Conservation (phyloP, 2,113 vertebrate species). For the Rutilus rutilus region DNA sequence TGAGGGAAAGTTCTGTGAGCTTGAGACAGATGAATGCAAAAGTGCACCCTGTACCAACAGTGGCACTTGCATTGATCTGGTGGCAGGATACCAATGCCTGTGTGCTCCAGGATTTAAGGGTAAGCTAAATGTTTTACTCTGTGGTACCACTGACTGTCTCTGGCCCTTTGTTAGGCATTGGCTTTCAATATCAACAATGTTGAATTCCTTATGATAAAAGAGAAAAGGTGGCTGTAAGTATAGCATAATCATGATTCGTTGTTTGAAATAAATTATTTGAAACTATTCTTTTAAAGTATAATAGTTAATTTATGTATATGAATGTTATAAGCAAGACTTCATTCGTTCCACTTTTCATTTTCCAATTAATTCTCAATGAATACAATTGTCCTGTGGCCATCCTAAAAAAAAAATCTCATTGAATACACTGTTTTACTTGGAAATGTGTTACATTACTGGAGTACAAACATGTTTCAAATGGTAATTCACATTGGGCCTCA, state of each 20-base stretch:
- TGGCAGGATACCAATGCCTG: constrained; percentile 73
- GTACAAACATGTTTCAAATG: background rate
- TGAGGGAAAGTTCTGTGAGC: constrained; percentile 77
- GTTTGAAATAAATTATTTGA: background rate
- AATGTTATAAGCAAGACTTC: no score
- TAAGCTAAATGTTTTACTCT: constrained; percentile 58
- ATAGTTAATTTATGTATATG: no score
- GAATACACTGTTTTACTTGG: background rate
- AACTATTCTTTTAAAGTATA: background rate
- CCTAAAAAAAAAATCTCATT: background rate
- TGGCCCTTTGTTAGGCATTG: background rate
- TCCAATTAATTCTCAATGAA: background rate
- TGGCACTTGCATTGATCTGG: constrained; percentile 75
- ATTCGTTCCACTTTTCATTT: no score
- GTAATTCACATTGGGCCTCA: background rate
- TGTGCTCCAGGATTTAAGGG: constrained; percentile 78
- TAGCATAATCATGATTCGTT: background rate
- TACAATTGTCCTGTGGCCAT: no score
- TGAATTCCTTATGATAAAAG: background rate
- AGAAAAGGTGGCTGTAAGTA: background rate
- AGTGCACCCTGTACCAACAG: constrained; percentile 75
- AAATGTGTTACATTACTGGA: background rate
- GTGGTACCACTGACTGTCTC: background rate
- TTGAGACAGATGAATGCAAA: constrained; percentile 77
- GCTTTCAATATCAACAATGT: background rate